Evolutionary conservation across 2,797 vertebrate species (phyloP).

Genomic region (Poeciliopsis gracilis): DNA sequence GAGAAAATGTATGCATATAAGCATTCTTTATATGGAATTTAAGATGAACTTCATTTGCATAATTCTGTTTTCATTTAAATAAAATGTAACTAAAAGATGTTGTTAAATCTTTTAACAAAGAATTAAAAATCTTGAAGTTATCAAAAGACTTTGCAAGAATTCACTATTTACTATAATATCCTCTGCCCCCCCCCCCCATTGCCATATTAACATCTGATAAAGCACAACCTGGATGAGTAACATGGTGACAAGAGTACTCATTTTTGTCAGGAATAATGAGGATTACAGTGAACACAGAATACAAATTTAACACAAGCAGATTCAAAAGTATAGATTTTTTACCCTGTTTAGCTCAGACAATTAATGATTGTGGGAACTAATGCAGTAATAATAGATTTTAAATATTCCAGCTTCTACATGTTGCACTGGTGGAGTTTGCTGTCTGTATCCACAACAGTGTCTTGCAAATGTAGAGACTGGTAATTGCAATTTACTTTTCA

Average conservation of each 20-base stretch:
- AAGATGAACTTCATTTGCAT: not conserved
- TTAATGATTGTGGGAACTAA: not conserved
- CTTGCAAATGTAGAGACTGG: not conserved
- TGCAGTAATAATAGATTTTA: not conserved
- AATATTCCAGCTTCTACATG: not conserved
- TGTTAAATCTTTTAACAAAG: not conserved
- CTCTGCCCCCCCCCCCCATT: too few species aligned
- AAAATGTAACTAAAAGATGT: not conserved
- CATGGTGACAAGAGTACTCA: not conserved
- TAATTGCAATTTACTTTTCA: not conserved
- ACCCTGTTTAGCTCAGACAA: not conserved
- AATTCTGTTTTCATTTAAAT: not conserved
- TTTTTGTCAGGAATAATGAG: not conserved
- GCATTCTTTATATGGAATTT: not conserved
- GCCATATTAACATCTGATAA: not conserved
- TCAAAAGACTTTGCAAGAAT: not conserved
- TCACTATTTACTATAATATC: not conserved
- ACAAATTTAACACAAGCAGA: not conserved
- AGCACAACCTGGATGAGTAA: not conserved
- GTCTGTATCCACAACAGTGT: not conserved
- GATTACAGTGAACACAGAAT: not conserved
- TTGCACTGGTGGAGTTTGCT: not conserved
- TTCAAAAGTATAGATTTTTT: not conserved
- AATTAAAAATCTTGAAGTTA: not conserved
- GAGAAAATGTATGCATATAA: not conserved